Percentiles rank a stretch among this genome's conserved stretches.
phyloP scores from a whole-genome alignment of 2,888 invertebrate species.

The Sminthurides aquaticus region DNA sequence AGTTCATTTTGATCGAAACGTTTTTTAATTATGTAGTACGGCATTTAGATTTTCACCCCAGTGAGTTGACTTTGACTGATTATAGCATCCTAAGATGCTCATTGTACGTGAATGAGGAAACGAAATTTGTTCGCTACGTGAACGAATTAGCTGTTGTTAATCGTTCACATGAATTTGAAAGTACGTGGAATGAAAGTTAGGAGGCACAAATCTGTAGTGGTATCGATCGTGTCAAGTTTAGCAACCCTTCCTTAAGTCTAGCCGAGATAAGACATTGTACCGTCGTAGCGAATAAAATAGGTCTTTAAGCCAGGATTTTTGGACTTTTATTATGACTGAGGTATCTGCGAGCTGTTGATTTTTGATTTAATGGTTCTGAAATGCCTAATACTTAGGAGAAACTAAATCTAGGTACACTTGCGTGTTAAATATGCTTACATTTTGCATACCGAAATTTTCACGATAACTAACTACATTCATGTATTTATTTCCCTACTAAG shows the following conservation, averaged over 20 bases:
- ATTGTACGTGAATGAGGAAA: not conserved
- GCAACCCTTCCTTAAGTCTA: not conserved
- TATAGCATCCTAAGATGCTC: slow-evolving; percentile 12
- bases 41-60: slow-evolving; percentile 9
- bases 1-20: no score
- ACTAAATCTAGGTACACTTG: not conserved
- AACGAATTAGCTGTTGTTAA: not conserved
- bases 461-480: not conserved
- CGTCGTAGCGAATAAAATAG: not conserved
- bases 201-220: not conserved
- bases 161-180: not conserved
- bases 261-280: not conserved
- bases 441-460: slow-evolving; percentile 7
- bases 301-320: not conserved
- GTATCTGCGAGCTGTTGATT: slow-evolving; percentile 4
- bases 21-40: not conserved
- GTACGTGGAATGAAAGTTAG: not conserved
- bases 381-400: not conserved
- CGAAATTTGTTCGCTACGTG: not conserved
- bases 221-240: not conserved
- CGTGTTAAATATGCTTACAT: slow-evolving; percentile 1
- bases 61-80: slow-evolving; percentile 22
- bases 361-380: slow-evolving; percentile 4
- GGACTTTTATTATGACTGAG: slow-evolving; percentile 9
- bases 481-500: slow-evolving; percentile 6